Base-by-base conservation (phyloP, 1,140 invertebrate species). In the Nautilus pompilius region DNA sequence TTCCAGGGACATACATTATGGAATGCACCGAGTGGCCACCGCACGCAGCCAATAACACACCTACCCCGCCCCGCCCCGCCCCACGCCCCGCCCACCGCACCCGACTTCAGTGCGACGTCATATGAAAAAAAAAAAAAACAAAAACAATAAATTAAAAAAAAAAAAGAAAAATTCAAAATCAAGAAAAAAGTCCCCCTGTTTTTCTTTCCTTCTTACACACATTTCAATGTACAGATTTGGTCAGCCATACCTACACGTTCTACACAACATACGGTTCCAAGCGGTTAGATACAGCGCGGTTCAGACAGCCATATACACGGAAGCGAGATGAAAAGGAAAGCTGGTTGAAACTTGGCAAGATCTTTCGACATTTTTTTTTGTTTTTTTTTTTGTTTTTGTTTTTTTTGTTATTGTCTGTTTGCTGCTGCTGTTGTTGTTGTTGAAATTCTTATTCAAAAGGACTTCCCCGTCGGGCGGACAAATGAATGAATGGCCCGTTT, bases 301-400 rank as follows among this genome's bases (percentile, higher is more conserved):
- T 53, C 29, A 28, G 29, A 53, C 49, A 53, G 49, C 29, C 49
- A 53, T 53, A 53, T 28, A 53, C 49, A 53, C 49, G 49, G 49
- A 53, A 53, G 49, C 49, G 29, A 53, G 49, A 53, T 28, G 15
- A 28, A 53, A 53, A 28, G 49, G 26, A 53, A 41, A 53, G 24
- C 49, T 28, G 15, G 20, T n/a, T 20, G 26, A 53, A 13, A 53
- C 29, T 53, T 53, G 49, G 49, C 49, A 53, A 53, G 49, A 53
- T 53, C 17, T 53, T 22, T 46, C 17, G n/a, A 20, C 45, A 46
- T 20, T 46, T 46, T 46, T 13, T 8, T 41, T 41, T 41, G 36
- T 8, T 8, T 8, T 8, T 8, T 41, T 10, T 41, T n/a, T 41
- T 41, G 8, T 41, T 41, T n/a, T 41, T 41, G 8, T 41, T n/a